These are phyloP conservation scores for Cherax destructor DNA, from an alignment of 1,140 invertebrate genomes.

Conservation along the genomic window DNA sequence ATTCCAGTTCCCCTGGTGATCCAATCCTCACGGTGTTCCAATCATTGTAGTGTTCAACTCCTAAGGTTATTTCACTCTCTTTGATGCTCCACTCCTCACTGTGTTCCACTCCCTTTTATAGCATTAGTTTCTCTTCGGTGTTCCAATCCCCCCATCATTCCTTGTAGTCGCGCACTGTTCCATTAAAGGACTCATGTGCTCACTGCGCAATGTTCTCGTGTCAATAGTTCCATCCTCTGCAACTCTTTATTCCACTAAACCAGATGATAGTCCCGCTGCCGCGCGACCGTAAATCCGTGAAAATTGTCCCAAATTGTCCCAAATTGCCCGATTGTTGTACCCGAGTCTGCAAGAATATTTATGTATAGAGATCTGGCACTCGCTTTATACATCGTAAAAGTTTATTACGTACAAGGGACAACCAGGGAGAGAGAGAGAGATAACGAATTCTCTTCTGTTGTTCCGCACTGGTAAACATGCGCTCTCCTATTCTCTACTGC, in stretches of 20 bases:
- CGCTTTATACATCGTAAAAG: not conserved
- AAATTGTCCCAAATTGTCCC: not conserved
- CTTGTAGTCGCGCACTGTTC: no score
- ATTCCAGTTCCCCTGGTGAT: no score
- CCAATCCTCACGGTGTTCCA: no score
- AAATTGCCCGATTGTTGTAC: not conserved
- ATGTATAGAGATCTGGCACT: not conserved
- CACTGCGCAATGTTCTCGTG: not conserved
- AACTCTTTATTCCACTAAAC: not conserved
- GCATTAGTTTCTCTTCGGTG: no score
- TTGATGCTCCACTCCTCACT: no score
- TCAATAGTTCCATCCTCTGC: not conserved
- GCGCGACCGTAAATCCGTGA: not conserved
- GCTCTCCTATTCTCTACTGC: no score
- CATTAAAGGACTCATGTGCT: no score
- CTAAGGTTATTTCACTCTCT: no score
- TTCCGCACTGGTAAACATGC: no score
- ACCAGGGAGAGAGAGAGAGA: not conserved
- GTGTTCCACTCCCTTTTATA: no score
- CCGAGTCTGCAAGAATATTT: not conserved
- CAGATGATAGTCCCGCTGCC: not conserved
- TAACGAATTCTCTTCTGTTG: not conserved
- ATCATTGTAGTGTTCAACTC: no score
- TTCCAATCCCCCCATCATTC: no score
- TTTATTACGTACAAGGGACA: not conserved